Evolutionary conservation across 2,797 vertebrate species (phyloP), one percentile per base, ranked within the genome.

Genomic region (Oryzias dopingdopingensis): DNA sequence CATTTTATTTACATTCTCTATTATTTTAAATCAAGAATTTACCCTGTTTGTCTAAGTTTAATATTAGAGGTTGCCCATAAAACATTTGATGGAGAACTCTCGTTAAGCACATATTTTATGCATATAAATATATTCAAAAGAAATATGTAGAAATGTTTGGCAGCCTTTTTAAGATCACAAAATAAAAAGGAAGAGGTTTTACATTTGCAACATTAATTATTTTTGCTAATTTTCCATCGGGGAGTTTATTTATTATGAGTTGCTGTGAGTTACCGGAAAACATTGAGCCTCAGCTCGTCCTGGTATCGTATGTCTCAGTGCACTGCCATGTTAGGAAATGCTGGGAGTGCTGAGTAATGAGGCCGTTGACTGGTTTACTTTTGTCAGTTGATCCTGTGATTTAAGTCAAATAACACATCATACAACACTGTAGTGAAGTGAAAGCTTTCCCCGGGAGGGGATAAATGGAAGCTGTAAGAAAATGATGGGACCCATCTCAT

Each of bases 261-360:
- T 69, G 52, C 67, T 29, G 44, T 40, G 66, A 62, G 63, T 58
- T 68, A 70, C 71, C 47, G 7, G 52, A 42, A 57, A 18, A 15
- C 55, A 42, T 42, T 24, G 53, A 62, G 26, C 52, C 47, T 29
- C 10, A 61, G 17, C 51, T 57, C 41, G 22, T 51, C 57, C 37
- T 49, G 20, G 4, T 59, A 26, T 59, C 23, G 37, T 24, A 24
- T 55, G 43, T 57, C 54, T 47, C 20, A 32, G 46, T 40, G 37
- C 23, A 22, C 64, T 56, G 67, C 70, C 78, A 59, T 73, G 66
- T 65, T 54, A 43, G 67, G 61, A 73, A 56, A 15, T 62, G 47
- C 50, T 59, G 44, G 15, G 50, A 55, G 45, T 53, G 50, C 57
- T 56, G 67, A 71, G 57, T 60, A 57, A 70, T 53, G 49, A 68